Evolutionary conservation across 2,797 vertebrate genomes (phyloP), one percentile per base, ranked within the genome.

Genomic region (Takifugu rubripes): DNA sequence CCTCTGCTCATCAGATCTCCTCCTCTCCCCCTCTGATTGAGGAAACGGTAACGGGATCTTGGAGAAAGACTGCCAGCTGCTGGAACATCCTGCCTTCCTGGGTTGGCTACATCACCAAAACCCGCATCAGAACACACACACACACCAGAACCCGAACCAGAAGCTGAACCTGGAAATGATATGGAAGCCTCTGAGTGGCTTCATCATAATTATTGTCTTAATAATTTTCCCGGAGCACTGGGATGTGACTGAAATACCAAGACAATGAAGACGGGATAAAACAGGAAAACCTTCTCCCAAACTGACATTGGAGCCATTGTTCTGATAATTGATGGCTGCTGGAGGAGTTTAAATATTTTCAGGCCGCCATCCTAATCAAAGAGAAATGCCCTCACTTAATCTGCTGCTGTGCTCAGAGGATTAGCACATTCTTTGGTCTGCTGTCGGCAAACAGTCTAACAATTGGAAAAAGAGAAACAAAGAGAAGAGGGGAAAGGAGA

Each of bases 41-140:
- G 86, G 88, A 91, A 88, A 86, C 42, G 86, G 83, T 87, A 90
- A 90, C 81, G 86, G 77, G 75, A 61, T 80, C 68, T 87, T 90
- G 90, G 92, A 47, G 21, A 1, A 27, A 62, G 81, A 92, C 90
- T 92, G 87, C 85, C 90, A 89, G 87, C 77, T 88, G 89, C 83
- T 88, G 92, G 92, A 93, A 92, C 91, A 91, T 92, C 91, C 92
- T 92, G 90, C 88, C 89, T 74, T 51, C 52, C 66, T 55, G 68
- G 66, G 62, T 68, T 17, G 42, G 56, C 49, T 59, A 49, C 55
- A 56, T 1, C 65, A 64, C 59, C 14, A 17, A 27, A 45, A 56
- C 50, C 52, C 46, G 67, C 53, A 54, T 48, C 59, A 3, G 36
- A 50, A 59, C 46, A 55, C 59, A 59, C 36, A 56, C 46, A 50